Base-by-base conservation (phyloP, 2,797 vertebrate species). In the Lepilemur ruficaudatus region DNA sequence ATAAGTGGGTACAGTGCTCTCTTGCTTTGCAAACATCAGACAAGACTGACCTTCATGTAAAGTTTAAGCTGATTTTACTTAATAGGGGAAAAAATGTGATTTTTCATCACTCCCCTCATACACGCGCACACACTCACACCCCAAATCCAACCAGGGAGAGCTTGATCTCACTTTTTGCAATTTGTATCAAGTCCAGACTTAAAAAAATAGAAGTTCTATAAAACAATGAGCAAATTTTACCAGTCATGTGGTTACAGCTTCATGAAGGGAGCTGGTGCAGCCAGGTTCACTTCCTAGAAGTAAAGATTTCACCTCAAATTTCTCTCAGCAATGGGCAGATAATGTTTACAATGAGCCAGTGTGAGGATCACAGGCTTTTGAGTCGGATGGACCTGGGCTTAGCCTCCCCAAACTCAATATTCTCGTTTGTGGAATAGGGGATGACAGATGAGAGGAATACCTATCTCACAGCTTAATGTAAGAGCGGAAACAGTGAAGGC, bases 31-130 rank as follows among this genome's bases (percentile, higher is more conserved):
- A 67, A 83, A 61, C 22, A 69, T 23, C 86, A 90, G 25, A 75
- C 30, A 67, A 63, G 32, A 80, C 55, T 57, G 20, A 2, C 52
- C 43, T 61, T 73, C 76, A 86, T 76, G 23, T 82, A 59, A 79
- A 2, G 61, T 57, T 55, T 84, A 92, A 95, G 13, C 5, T 38
- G 65, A 57, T 92, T 89, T 89, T 83, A 65, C 73, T n/a, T 79
- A 55, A 41, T 25, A 15, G 57, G 48, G 52, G 46, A 3, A 78
- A 52, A 78, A 59, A 43, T 20, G 5, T 72, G 48, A 41, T 72
- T 72, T 59, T 89, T 50, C 1, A 18, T 3, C 9, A 23, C 15
- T 30, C 13, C 69, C 41, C 5, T 69, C 30, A 35, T 23, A 23
- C 35, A 65, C 48, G 43, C 70, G 73, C 72, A 67, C 69, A 52